Conservation (phyloP, 2,888 invertebrate genomes). For the Heliconius hortense region DNA sequence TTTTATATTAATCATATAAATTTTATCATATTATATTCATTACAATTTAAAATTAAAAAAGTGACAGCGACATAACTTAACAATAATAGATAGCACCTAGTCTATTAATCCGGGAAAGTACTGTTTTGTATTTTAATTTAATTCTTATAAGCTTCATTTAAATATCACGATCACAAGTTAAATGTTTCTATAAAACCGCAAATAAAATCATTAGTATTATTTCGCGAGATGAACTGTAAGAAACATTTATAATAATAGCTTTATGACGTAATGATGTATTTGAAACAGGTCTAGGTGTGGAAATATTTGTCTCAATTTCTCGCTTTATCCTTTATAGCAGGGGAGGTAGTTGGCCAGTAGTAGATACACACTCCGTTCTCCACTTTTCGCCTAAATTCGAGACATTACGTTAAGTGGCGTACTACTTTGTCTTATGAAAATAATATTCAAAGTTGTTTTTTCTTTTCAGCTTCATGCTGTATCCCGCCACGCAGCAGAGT, state of each 20-base stretch:
- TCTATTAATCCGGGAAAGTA: not conserved
- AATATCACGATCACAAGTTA: not conserved
- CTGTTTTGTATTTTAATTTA: not conserved
- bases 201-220: not conserved
- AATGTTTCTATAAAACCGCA: slow-evolving; percentile 17
- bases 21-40: too few relatives aligned
- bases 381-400: too few relatives aligned
- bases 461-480: too few relatives aligned
- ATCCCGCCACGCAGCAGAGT: too few relatives aligned
- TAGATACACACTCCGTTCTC: too few relatives aligned
- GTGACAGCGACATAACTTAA: too few relatives aligned
- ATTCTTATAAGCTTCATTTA: not conserved
- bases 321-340: too few relatives aligned
- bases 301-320: not conserved
- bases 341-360: too few relatives aligned
- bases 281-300: not conserved
- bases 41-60: too few relatives aligned
- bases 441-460: not conserved
- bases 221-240: not conserved
- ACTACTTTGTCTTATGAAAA: not conserved
- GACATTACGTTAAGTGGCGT: not conserved
- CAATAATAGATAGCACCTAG: not conserved
- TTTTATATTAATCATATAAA: too few relatives aligned
- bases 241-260: not conserved
- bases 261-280: not conserved